Percentiles rank a stretch among this genome's conserved stretches.
phyloP scores from a whole-genome alignment of 1,140 invertebrate genomes.

The Zaprionus vittiger region DNA sequence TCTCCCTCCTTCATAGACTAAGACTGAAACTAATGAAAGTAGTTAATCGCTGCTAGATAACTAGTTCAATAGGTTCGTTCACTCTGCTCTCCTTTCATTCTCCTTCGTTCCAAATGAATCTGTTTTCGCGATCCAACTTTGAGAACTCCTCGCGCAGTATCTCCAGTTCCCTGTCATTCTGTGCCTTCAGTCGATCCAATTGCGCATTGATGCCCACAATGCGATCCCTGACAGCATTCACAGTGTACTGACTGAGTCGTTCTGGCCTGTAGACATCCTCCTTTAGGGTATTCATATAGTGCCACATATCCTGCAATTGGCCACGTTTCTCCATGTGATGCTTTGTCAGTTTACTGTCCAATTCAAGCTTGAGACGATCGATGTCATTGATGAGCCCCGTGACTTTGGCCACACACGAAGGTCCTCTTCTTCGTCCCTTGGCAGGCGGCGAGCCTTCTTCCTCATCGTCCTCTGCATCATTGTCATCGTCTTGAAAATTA shows the following conservation, averaged over 20 bases:
- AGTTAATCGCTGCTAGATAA: background rate
- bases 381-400: slow-evolving; percentile 64
- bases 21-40: no score
- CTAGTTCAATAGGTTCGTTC: background rate
- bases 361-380: slow-evolving; percentile 53
- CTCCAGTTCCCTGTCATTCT: slow-evolving; percentile 63
- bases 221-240: slow-evolving; percentile 62
- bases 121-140: slow-evolving; percentile 59
- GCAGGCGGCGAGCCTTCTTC: background rate
- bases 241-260: slow-evolving; percentile 58
- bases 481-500: slow-evolving; percentile 52
- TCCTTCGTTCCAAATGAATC: slow-evolving; percentile 49
- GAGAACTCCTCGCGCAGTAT: slow-evolving; percentile 51
- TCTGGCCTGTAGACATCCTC: slow-evolving; percentile 69
- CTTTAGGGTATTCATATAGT: slow-evolving; percentile 57
- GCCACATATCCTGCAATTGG: slow-evolving; percentile 71
- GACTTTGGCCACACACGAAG: slow-evolving; percentile 48
- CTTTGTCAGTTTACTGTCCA: slow-evolving; percentile 49
- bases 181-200: slow-evolving; percentile 46
- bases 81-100: slow-evolving; percentile 20
- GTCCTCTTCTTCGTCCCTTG: slow-evolving; percentile 9
- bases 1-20: background rate
- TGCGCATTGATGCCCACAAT: slow-evolving; percentile 65
- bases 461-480: background rate
- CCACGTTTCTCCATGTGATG: slow-evolving; percentile 49